These are phyloP conservation scores for Mechanitis mazaeus DNA, from an alignment of 2,888 invertebrate genomes.

Conservation along the genomic window DNA sequence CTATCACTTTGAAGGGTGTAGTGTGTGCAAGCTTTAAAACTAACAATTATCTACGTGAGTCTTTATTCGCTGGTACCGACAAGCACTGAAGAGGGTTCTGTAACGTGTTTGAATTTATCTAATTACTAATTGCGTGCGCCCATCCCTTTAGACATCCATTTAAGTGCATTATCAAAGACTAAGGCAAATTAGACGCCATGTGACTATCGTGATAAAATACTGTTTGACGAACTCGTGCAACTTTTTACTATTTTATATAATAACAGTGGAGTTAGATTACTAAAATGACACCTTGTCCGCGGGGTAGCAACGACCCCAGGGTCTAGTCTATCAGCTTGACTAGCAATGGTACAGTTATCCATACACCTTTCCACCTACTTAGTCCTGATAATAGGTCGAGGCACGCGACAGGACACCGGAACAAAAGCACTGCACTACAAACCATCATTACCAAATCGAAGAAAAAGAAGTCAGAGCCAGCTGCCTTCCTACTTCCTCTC, in stretches of 20 bases:
- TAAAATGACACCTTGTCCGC: constrained; percentile 12
- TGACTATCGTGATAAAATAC: too few relatives aligned
- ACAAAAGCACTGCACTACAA: constrained; percentile 68
- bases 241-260: background rate
- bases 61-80: constrained; percentile 43
- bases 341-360: constrained; percentile 57
- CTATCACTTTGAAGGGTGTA: constrained; percentile 1
- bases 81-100: constrained; percentile 47
- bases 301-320: constrained; percentile 19
- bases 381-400: constrained; percentile 47
- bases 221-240: too few relatives aligned
- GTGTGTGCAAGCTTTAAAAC: constrained; percentile 16
- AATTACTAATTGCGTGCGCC: constrained; percentile 44
- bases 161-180: constrained; percentile 11
- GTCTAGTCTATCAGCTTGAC: constrained; percentile 56
- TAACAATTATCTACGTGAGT: constrained; percentile 23
- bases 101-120: constrained; percentile 36
- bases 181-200: too few relatives aligned
- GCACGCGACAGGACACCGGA: constrained; percentile 70
- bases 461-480: constrained; percentile 65
- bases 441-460: constrained; percentile 68
- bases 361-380: constrained; percentile 74
- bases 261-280: constrained; percentile 7
- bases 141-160: constrained; percentile 22
- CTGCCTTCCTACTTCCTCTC: constrained; percentile 73